phyloP scores from a whole-genome alignment of 2,113 vertebrate genomes.

The Felis chaus region DNA sequence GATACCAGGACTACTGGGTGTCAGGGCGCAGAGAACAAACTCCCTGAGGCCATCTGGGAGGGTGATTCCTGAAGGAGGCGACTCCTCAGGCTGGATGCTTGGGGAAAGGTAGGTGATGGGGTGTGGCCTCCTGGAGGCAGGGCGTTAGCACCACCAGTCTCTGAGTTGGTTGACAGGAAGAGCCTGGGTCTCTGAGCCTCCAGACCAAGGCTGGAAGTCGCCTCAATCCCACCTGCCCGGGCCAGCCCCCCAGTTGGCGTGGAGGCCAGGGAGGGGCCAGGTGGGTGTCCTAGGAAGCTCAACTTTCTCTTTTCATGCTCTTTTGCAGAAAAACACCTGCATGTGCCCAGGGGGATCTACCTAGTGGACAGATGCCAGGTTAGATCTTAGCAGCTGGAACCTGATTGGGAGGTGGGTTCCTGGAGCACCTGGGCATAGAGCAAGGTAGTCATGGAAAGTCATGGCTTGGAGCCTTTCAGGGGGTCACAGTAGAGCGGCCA shows the following conservation, averaged over 20 bases:
- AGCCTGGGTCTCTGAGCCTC: background rate
- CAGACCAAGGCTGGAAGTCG: background rate
- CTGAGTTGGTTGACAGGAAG: background rate
- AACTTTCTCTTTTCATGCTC: background rate
- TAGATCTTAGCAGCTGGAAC: background rate
- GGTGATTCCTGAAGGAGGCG: background rate
- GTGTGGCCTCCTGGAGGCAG: background rate
- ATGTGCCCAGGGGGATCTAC: background rate
- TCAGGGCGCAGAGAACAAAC: background rate
- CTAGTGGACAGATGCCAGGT: background rate
- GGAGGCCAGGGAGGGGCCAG: too few relatives aligned
- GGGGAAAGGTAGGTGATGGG: background rate
- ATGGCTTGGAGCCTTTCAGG: background rate
- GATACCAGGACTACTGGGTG: background rate
- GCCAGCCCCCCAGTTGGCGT: too few relatives aligned
- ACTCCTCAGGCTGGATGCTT: background rate
- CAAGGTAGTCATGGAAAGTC: background rate
- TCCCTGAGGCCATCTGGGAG: background rate
- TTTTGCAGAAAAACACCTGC: background rate
- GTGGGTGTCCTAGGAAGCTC: too few relatives aligned
- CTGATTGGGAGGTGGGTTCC: background rate
- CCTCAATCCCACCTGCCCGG: background rate
- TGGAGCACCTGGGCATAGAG: background rate
- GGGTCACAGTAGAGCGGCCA: background rate
- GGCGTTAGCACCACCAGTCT: conserved; percentile 69